A percentile compares a stretch with the other conserved stretches of the same genome.
Evolutionary conservation across 2,797 vertebrate species (phyloP).

Genomic region (Pygocentrus nattereri): DNA sequence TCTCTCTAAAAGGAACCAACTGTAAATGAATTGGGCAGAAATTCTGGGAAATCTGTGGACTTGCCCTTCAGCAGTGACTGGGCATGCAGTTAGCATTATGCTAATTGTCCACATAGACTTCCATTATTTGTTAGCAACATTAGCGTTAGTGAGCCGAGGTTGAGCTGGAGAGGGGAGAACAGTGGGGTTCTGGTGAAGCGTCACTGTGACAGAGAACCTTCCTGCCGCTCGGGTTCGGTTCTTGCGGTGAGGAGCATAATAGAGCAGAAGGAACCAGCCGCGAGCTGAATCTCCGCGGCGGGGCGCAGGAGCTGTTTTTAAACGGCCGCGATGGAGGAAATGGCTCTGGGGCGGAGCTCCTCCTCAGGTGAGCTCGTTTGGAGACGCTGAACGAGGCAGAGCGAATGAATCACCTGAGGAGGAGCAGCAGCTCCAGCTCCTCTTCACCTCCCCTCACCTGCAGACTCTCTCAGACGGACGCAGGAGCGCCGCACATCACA

Average conservation of each 20-base stretch:
- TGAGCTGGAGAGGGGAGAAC: too few relatives aligned
- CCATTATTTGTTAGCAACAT: too few relatives aligned
- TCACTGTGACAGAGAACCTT: neutral
- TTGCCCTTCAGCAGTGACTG: too few relatives aligned
- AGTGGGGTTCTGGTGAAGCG: conserved; percentile 57
- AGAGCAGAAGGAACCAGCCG: neutral
- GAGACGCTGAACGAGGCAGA: neutral
- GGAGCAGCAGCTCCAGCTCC: neutral
- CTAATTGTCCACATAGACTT: too few relatives aligned
- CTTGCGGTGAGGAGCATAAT: neutral
- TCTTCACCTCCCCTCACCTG: neutral
- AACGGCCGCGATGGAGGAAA: neutral
- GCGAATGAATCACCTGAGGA: neutral
- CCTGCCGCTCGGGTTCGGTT: neutral
- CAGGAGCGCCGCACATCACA: neutral
- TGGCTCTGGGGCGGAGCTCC: neutral
- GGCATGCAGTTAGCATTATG: too few relatives aligned
- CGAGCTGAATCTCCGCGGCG: neutral
- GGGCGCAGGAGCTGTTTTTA: neutral
- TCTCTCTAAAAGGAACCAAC: too few relatives aligned
- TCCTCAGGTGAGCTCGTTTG: neutral
- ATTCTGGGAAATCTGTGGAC: too few relatives aligned
- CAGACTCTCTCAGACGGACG: neutral
- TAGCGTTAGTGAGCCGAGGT: too few relatives aligned
- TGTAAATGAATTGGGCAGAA: too few relatives aligned